Evolutionary conservation across 2,113 vertebrate genomes (phyloP), one percentile per base, ranked within the genome.

Genomic region (Rhegmatorhina hoffmannsi): DNA sequence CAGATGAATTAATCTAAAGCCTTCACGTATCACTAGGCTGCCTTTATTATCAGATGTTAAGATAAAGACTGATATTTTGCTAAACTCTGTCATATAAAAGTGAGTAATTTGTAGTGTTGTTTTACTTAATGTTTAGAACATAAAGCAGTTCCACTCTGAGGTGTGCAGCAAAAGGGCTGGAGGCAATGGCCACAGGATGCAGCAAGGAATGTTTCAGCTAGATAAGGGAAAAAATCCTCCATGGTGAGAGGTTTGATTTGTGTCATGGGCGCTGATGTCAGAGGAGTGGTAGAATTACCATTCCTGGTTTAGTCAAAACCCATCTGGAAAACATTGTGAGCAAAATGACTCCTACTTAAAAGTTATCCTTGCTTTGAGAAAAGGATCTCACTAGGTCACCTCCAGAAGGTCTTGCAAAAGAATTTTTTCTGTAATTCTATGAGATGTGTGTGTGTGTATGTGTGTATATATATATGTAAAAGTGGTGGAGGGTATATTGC

Each of bases 41-140:
- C 31, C 36, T 38, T 92, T 80, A 69, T 59, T 87, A 68, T n/a
- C 14, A 50, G 12, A 43, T 82, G 14, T 84, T 78, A 44, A 5
- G 25, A 81, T 84, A 80, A 94, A 64, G 16, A 43, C 11, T 56
- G 68, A 29, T 70, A 63, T 50, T 95, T 89, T 91, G 74, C 49
- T 53, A 66, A 90, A 33, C 29, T 16, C 50, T 80, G 46, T 52
- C 58, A 8, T 56, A 38, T 34, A 31, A 25, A 7, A 13, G 36
- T 63, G 77, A 90, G 10, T 59, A 55, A 44, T 94, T 80, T 87
- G 18, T 59, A 67, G 89, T 76, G n/a, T 10, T 50, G 25, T 94
- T 95, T 92, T 76, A 62, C 17, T 76, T 94, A 90, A 40, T 46
- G 60, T 34, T 81, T 52, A 28, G 38, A 86, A 85, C 38, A 47